Evolutionary conservation across 2,888 invertebrate species (phyloP).

Genomic region (Electrophaes corylata): DNA sequence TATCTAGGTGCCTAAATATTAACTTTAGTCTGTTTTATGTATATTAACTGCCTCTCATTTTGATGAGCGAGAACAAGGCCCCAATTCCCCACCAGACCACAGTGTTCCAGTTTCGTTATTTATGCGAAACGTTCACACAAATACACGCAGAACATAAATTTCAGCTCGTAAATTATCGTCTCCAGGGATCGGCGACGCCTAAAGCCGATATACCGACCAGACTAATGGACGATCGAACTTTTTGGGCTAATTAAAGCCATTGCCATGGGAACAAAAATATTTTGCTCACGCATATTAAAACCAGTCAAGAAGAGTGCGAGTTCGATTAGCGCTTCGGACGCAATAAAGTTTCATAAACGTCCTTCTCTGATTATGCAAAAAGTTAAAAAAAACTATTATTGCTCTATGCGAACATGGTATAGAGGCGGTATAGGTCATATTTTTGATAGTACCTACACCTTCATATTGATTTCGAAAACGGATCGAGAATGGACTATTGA

Average conservation of each 20-base stretch:
- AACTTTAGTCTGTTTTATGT: too few relatives aligned
- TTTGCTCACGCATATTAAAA: neutral
- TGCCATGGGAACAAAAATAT: neutral
- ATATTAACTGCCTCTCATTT: slow-evolving; percentile 16
- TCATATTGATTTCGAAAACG: too few relatives aligned
- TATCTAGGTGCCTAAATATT: too few relatives aligned
- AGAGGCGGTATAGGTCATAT: too few relatives aligned
- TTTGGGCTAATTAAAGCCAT: slow-evolving; percentile 31
- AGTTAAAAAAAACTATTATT: too few relatives aligned
- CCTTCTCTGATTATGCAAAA: too few relatives aligned
- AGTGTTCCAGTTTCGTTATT: slow-evolving; percentile 42
- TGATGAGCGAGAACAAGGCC: slow-evolving; percentile 6
- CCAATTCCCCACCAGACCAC: slow-evolving; percentile 19
- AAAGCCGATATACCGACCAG: slow-evolving; percentile 26
- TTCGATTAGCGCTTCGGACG: too few relatives aligned
- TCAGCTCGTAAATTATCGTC: slow-evolving; percentile 31
- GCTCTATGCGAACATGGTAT: too few relatives aligned
- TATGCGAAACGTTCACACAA: slow-evolving; percentile 26
- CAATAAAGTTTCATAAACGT: too few relatives aligned
- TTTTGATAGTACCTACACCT: too few relatives aligned
- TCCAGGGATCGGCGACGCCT: slow-evolving; percentile 34
- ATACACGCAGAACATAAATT: slow-evolving; percentile 30
- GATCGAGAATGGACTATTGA: too few relatives aligned
- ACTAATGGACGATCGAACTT: slow-evolving; percentile 37
- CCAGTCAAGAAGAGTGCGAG: too few relatives aligned